Base-by-base conservation (phyloP, 2,113 vertebrate species). In the Neolamprologus cancellatus region DNA sequence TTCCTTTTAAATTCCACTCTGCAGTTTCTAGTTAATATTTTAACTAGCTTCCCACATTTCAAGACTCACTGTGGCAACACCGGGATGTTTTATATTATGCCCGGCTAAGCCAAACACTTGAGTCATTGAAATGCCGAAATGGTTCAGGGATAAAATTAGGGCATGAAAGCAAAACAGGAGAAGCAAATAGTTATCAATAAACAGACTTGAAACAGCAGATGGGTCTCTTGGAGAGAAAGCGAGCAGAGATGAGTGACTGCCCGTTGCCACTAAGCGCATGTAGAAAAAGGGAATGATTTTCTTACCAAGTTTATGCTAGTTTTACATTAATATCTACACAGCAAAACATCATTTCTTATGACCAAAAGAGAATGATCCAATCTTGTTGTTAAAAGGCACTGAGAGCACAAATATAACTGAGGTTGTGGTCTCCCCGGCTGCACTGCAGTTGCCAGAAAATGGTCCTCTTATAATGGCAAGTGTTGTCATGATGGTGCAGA, bases 111-210 rank as follows among this genome's bases (percentile, higher is more conserved):
- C 57, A 39, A 71, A 71, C 10, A 28, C 32, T 64, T 32, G 9
- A 66, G 28, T 52, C n/a, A n/a, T 4, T 66, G 87, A 86, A 91
- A 89, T 82, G 85, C 79, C 82, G 48, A 57, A 88, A 84, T 66
- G 64, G 55, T 81, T 90, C 18, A 3, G 57, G n/a, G 39, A 36
- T 84, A 54, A 87, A 91, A 93, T 90, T 88, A 84, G 88, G 85
- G 86, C 86, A 79, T 87, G 83, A 88, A 83, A 83, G 80, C 86
- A 93, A 81, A 90, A 78, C 54, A 36, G 79, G 28, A 85, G 80
- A 91, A 86, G 79, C 82, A 91, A 92, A 93, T 79, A 87, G 82
- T 71, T 84, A 93, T 91, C 84, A 93, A 91, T 93, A 93, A 92
- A 93, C 87, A 87, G 53, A 88, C 91, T 92, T 92, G 82, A 23